Evolutionary conservation across 1,140 invertebrate genomes (phyloP), one percentile per base, ranked within the genome.

Genomic region (Plectrocnemia conspersa): DNA sequence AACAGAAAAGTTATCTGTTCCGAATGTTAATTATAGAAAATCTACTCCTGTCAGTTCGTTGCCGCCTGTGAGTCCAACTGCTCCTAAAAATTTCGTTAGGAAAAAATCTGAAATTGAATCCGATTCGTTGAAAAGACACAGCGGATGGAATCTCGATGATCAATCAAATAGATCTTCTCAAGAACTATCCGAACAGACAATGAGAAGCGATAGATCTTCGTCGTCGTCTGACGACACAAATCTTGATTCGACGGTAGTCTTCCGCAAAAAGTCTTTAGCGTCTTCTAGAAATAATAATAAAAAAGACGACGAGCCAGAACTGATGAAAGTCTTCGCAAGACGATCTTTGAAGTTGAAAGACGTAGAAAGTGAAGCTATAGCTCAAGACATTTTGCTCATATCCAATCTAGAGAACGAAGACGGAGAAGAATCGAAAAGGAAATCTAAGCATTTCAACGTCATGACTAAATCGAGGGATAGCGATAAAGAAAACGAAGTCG

Each of bases 321-420:
- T 89, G 19, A 82, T 88, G 77, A 87, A 88, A 72, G 86, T 89
- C 0, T 89, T 89, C 65, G 85, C 85, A 0, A 70, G 86, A 29
- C 70, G 85, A 48, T 89, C 86, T 2, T 70, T 89, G 0, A 89
- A 89, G 69, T 67, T 87, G 3, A 85, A 84, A 69, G 84, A 87
- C 61, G 68, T 66, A 5, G 83, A 85, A 58, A 77, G 75, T n/a
- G 79, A 80, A 44, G 68, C 72, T 21, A 64, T 79, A 22, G 72
- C 72, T n/a, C 73, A 79, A 56, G 77, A 79, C 54, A 77, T 80
- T 44, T 68, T 13, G 64, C 54, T 50, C 19, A 52, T 50, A 10
- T 49, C 48, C 7, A 60, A 41, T 11, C 33, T 24, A 7, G 57
- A 64, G 38, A 56, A 52, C 32, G 44, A 49, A 41, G 56, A 66